Base-by-base conservation (phyloP, 2,113 vertebrate species). In the Bubo bubo region DNA sequence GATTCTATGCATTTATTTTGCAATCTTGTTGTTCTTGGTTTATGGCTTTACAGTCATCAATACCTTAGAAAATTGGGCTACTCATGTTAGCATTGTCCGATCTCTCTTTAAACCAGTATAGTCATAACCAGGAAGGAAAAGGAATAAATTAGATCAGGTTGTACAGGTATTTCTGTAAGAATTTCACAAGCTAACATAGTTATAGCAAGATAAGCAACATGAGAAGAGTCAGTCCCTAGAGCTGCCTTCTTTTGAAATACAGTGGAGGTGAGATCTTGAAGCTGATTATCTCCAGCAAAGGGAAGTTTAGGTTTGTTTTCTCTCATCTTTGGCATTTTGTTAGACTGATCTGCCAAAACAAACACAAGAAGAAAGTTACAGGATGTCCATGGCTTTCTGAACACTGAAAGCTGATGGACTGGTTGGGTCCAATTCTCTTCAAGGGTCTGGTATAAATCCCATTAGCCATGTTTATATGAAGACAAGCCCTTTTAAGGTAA, bases 51-150 rank as follows among this genome's bases (percentile, higher is more conserved):
- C 76, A 81, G 52, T 22, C 43, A 14, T 30, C 0, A 3, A 21
- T 39, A 34, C 66, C 52, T 90, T 3, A 41, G 83, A 23, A 89
- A 71, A 74, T 10, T 10, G 53, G 28, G 53, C 53, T 53, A 12
- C 34, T 80, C 4, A 0, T 2, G 59, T 50, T 49, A 35, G 32
- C 5, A 1, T 3, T 71, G 91, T 21, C 63, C 45, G 32, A 0
- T 13, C 21, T 82, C 32, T 58, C 43, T 21, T n/a, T 63, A 4
- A 10, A 58, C 4, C 35, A 11, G 8, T 6, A 6, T 5, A 35
- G 41, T 22, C 23, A 21, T 52, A 41, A 7, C 15, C 41, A n/a
- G 11, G 66, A 30, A 71, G 70, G 41, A 37, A 81, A 41, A 30
- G 15, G 47, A 41, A 63, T 45, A 23, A 26, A 50, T 32, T 27